Evolutionary conservation across 2,888 invertebrate genomes (phyloP).

Genomic region (Sycophila texana): DNA sequence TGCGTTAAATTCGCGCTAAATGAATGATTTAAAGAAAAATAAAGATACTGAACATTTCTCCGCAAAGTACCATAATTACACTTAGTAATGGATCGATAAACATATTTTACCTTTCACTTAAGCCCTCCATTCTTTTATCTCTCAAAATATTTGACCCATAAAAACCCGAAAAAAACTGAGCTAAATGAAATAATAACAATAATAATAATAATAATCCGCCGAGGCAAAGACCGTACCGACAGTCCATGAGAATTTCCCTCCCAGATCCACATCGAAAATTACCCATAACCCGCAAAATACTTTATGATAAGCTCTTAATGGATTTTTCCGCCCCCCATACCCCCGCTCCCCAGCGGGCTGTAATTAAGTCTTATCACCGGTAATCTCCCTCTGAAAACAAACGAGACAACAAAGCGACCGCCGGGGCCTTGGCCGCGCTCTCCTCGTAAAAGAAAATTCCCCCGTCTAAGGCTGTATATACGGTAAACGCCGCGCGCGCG

Average conservation of each 20-base stretch:
- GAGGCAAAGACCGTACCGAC: no score
- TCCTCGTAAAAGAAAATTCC: neutral
- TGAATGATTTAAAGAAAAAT: no score
- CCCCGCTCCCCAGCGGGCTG: no score
- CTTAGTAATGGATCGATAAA: neutral
- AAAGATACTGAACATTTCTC: no score
- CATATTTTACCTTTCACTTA: neutral
- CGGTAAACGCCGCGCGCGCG: neutral
- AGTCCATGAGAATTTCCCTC: no score
- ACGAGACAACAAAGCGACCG: neutral
- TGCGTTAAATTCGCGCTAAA: no score
- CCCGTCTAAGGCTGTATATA: neutral
- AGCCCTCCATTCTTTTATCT: neutral
- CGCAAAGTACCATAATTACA: no score
- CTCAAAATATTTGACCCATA: neutral
- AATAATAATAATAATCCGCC: neutral
- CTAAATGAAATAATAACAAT: neutral
- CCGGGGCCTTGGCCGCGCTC: neutral
- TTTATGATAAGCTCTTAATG: constrained; percentile 9
- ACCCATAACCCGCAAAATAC: neutral
- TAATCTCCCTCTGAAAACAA: constrained; percentile 12
- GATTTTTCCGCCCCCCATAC: constrained; percentile 1
- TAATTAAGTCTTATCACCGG: constrained; percentile 4
- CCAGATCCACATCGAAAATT: neutral
- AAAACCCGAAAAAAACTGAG: neutral